Conservation (phyloP, 2,888 invertebrate genomes). For the Antitype chi region DNA sequence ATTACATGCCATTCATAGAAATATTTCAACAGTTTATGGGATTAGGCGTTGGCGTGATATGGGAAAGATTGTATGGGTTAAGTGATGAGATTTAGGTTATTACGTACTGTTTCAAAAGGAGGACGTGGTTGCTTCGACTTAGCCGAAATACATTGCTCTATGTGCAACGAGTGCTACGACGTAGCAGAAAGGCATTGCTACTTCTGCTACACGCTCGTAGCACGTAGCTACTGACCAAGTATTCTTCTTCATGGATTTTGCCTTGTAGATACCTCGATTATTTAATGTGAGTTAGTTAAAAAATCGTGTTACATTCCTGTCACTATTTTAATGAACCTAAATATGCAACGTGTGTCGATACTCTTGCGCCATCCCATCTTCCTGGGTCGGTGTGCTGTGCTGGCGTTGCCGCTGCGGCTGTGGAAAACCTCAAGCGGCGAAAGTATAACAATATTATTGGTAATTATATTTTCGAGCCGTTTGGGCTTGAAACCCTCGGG, state of each 20-base stretch:
- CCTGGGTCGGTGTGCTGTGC: too few species aligned
- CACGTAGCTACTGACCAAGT: not conserved
- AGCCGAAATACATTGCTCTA: not conserved
- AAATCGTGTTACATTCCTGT: not conserved
- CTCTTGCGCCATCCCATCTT: too few species aligned
- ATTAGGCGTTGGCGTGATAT: constrained; percentile 29
- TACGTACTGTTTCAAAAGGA: not conserved
- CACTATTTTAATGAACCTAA: not conserved
- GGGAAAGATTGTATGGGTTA: constrained; percentile 2
- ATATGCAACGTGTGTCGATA: too few species aligned
- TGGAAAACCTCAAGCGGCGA: too few species aligned
- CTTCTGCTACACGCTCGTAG: not conserved
- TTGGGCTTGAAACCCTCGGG: too few species aligned
- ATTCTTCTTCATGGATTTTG: not conserved
- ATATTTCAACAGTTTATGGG: constrained; percentile 46
- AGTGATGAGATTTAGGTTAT: not conserved
- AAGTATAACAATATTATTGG: too few species aligned
- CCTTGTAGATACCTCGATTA: not conserved
- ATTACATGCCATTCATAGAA: constrained; percentile 56
- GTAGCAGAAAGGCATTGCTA: not conserved
- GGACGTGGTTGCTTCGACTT: not conserved
- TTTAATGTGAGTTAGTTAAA: too few species aligned
- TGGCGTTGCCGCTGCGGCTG: too few species aligned
- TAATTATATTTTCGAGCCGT: too few species aligned
- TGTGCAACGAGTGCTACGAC: constrained; percentile 1